Percentiles rank a stretch among this genome's conserved stretches.
These are phyloP conservation scores for Petrolisthes manimaculis DNA, from an alignment of 2,888 invertebrate genomes.

Conservation along the genomic window DNA sequence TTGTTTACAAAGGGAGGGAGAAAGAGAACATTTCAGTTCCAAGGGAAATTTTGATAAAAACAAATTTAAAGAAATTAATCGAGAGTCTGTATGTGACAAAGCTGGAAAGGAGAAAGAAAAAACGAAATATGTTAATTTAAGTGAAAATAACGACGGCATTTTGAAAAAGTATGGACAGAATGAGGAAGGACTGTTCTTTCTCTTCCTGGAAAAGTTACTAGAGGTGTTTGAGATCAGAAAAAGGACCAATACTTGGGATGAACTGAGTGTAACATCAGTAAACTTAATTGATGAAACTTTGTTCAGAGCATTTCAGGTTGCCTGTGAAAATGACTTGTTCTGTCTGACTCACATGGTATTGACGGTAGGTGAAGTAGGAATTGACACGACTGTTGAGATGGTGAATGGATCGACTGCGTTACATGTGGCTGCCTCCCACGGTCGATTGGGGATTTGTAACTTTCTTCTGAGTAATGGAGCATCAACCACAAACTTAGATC, in stretches of 20 bases:
- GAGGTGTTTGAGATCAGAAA: background rate
- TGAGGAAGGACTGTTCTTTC: constrained; percentile 22
- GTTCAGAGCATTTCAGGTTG: background rate
- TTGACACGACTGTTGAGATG: constrained; percentile 9
- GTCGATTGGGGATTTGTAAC: background rate
- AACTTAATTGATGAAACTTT: background rate
- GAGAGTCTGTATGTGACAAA: background rate
- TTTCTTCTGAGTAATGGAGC: constrained; percentile 17
- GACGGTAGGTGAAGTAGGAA: background rate
- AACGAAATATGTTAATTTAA: too few relatives aligned
- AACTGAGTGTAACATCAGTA: background rate
- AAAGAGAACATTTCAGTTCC: too few relatives aligned
- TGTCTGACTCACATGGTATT: constrained; percentile 14
- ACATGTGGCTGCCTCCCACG: constrained; percentile 22
- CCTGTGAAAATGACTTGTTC: constrained; percentile 4
- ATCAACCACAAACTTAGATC: background rate
- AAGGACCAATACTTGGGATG: background rate
- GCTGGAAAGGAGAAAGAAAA: too few relatives aligned
- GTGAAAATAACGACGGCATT: background rate
- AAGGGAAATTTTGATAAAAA: too few relatives aligned
- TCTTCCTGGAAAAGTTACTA: background rate
- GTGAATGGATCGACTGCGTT: constrained; percentile 18
- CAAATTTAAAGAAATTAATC: too few relatives aligned
- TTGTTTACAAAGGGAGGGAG: too few relatives aligned
- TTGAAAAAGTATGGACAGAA: background rate